phyloP scores from a whole-genome alignment of 2,113 vertebrate genomes.

The Alethe castanea region DNA sequence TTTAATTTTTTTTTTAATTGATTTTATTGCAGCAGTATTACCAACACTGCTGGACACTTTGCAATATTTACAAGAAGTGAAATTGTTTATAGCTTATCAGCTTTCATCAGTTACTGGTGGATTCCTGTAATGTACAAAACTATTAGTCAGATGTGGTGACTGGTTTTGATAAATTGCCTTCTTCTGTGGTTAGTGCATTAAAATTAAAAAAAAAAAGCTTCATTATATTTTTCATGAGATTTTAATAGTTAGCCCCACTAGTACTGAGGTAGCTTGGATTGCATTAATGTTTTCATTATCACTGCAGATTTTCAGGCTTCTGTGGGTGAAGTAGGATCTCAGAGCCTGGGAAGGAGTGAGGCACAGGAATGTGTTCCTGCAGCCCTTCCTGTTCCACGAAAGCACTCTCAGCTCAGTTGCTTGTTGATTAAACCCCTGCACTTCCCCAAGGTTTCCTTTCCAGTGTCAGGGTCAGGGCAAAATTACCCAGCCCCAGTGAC shows the following conservation, averaged over 20 bases:
- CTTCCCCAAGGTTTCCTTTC: not conserved
- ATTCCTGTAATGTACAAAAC: constrained; percentile 35
- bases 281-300: constrained; percentile 21
- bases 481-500: not conserved
- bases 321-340: not conserved
- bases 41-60: not conserved
- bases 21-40: constrained; percentile 26
- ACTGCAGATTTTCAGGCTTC: constrained; percentile 9
- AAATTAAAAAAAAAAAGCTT: not conserved
- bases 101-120: constrained; percentile 21
- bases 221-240: constrained; percentile 51
- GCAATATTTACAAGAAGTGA: constrained; percentile 39
- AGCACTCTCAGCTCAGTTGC: not conserved
- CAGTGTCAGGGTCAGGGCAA: not conserved
- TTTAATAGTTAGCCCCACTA: constrained; percentile 31
- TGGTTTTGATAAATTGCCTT: constrained; percentile 52
- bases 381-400: not conserved
- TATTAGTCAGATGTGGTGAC: constrained; percentile 35
- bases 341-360: not conserved
- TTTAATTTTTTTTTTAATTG: not conserved
- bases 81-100: constrained; percentile 24
- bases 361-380: not conserved
- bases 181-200: constrained; percentile 21
- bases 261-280: not conserved
- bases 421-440: not conserved